Evolutionary conservation across 2,888 invertebrate species (phyloP).

Genomic region (Ophion costatus): DNA sequence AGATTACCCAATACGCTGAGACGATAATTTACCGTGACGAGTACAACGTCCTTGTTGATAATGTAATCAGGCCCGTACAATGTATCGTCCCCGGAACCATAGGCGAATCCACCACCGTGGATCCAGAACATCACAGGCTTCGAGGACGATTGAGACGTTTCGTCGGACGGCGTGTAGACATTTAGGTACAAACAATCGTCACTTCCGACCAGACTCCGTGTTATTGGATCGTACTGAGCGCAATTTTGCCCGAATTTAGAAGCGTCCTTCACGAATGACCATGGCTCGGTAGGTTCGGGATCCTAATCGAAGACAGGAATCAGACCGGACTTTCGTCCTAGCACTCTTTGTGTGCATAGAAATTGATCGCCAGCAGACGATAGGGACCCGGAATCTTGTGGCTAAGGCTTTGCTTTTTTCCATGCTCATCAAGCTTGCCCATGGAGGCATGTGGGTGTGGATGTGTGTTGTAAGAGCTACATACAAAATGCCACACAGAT

Average conservation of each 20-base stretch:
- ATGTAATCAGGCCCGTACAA: constrained; percentile 77
- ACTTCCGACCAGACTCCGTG: constrained; percentile 60
- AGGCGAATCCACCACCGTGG: constrained; percentile 75
- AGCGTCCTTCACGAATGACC: constrained; percentile 74
- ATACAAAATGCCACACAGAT: too few relatives aligned
- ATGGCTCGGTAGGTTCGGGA: constrained; percentile 72
- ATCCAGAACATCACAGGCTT: constrained; percentile 78
- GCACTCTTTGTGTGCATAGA: background rate
- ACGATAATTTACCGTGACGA: constrained; percentile 79
- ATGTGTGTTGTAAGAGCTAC: too few relatives aligned
- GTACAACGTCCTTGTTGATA: constrained; percentile 74
- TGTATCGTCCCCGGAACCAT: constrained; percentile 71
- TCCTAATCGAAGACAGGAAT: constrained; percentile 71
- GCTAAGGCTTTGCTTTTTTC: too few relatives aligned
- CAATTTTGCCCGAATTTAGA: constrained; percentile 68
- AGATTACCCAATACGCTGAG: constrained; percentile 74
- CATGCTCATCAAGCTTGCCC: too few relatives aligned
- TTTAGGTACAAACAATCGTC: constrained; percentile 80
- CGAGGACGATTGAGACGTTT: constrained; percentile 1
- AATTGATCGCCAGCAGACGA: background rate
- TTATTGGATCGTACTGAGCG: constrained; percentile 65
- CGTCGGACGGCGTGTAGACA: constrained; percentile 68
- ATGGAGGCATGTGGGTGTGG: too few relatives aligned
- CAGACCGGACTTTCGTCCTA: background rate
- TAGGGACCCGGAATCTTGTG: background rate